phyloP scores from a whole-genome alignment of 1,140 invertebrate species.

The Bombus difficillimus region DNA sequence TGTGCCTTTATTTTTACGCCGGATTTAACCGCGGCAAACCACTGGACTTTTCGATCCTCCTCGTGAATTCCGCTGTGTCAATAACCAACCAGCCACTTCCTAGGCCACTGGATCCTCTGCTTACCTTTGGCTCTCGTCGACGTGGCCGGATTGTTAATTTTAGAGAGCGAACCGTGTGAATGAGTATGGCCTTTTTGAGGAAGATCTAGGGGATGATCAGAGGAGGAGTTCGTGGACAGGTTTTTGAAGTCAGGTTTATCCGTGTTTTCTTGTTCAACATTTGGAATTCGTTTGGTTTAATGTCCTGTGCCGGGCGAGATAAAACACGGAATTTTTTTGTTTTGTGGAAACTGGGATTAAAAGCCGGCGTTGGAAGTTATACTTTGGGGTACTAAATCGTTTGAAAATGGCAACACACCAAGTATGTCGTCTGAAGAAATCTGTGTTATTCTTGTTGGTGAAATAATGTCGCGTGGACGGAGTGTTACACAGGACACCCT shows the following conservation, averaged over 20 bases:
- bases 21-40: conserved; percentile 73
- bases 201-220: neutral
- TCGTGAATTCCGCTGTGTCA: conserved; percentile 40
- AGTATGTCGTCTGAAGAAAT: neutral
- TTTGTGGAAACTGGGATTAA: neutral
- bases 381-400: neutral
- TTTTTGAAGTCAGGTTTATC: neutral
- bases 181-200: neutral
- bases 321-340: neutral
- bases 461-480: neutral
- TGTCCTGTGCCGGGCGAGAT: neutral
- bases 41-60: conserved; percentile 51
- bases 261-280: conserved; percentile 16
- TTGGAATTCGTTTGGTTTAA: neutral
- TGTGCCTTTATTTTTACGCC: conserved; percentile 76
- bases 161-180: neutral
- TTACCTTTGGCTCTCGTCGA: conserved; percentile 4
- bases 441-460: neutral
- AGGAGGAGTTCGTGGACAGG: neutral
- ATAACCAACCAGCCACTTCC: conserved; percentile 48
- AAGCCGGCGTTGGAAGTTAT: neutral
- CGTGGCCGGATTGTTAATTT: conserved; percentile 33
- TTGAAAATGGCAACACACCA: neutral
- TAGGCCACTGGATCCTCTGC: neutral
- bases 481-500: neutral